Percentiles rank a stretch among this genome's conserved stretches.
phyloP scores from a whole-genome alignment of 2,888 invertebrate species.

The Pseudoips prasinana region DNA sequence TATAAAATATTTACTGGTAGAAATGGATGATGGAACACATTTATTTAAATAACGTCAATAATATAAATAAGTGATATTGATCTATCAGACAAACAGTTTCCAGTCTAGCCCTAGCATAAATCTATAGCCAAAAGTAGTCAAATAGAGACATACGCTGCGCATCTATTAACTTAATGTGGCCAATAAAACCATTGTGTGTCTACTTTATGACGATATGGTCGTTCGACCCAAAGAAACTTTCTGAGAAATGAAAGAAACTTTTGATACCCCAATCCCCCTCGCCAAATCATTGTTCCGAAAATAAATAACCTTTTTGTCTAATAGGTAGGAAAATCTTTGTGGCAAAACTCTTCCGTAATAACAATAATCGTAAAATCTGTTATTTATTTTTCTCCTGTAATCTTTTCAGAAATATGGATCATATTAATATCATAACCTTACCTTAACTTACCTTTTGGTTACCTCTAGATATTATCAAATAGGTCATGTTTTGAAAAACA shows the following conservation, averaged over 20 bases:
- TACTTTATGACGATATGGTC: conserved; percentile 63
- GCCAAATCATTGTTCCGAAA: conserved; percentile 45
- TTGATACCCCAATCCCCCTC: conserved; percentile 50
- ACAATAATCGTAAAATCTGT: conserved; percentile 33
- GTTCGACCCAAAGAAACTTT: conserved; percentile 45
- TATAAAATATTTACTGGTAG: too few relatives aligned
- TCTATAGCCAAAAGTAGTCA: conserved; percentile 11
- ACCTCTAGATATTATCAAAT: too few relatives aligned
- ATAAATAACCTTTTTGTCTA: conserved; percentile 52
- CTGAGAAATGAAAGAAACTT: conserved; percentile 50
- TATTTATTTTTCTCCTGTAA: conserved; percentile 31
- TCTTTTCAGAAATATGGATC: too few relatives aligned
- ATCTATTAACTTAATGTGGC: conserved; percentile 70
- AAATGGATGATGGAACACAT: too few relatives aligned
- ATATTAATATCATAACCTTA: too few relatives aligned
- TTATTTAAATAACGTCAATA: too few relatives aligned
- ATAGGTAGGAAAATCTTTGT: conserved; percentile 44
- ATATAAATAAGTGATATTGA: too few relatives aligned
- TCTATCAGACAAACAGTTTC: too few relatives aligned
- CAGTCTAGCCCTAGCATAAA: too few relatives aligned
- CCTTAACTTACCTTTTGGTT: too few relatives aligned
- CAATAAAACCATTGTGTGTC: conserved; percentile 74
- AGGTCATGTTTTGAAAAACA: too few relatives aligned
- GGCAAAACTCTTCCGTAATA: conserved; percentile 33
- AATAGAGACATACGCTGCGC: conserved; percentile 55